Evolutionary conservation across 2,797 vertebrate genomes (phyloP), one percentile per base, ranked within the genome.

Genomic region (Cyprinella venusta): DNA sequence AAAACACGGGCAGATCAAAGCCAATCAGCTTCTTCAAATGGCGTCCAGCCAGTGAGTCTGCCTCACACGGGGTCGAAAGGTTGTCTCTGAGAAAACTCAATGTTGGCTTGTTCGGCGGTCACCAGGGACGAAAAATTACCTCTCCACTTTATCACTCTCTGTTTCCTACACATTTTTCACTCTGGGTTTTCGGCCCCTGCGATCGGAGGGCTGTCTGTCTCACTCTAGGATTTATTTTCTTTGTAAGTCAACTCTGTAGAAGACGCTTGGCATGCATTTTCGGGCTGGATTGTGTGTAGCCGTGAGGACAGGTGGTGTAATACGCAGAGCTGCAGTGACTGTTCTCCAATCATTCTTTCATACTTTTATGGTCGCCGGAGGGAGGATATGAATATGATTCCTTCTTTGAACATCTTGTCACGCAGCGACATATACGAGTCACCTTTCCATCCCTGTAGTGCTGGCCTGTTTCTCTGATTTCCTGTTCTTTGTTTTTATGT

Each of bases 1-100:
- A 82, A 89, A 86, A 90, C 85, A 89, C 88, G 90, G 61, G 90
- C 80, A 92, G 93, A 95, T 95, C 94, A 95, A 94, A 94, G 94
- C 91, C 92, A 92, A 93, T 94, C 93, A 91, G 92, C 93, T 94
- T 93, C 92, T 89, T 93, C 61, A 82, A 88, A 82, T 91, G 88
- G 93, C 88, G 87, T 87, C 90, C 87, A 92, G 94, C 92, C 94
- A 94, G 91, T 3, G 77, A 92, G 94, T 94, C 92, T 93, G 85
- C 91, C 89, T 91, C 65, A 83, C 77, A 90, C 87, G 82, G 91
- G 93, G 93, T 93, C 86, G 91, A 89, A 88, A 85, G 93, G 92
- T 94, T 92, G 88, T 67, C 80, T 78, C 67, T 85, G 92, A 91
- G 86, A 89, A 93, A 91, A 91, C 89, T 86, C 86, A 89, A 90